Base-by-base conservation (phyloP, 92 coral and sea anemone genomes). In the Nematostella vectensis region DNA sequence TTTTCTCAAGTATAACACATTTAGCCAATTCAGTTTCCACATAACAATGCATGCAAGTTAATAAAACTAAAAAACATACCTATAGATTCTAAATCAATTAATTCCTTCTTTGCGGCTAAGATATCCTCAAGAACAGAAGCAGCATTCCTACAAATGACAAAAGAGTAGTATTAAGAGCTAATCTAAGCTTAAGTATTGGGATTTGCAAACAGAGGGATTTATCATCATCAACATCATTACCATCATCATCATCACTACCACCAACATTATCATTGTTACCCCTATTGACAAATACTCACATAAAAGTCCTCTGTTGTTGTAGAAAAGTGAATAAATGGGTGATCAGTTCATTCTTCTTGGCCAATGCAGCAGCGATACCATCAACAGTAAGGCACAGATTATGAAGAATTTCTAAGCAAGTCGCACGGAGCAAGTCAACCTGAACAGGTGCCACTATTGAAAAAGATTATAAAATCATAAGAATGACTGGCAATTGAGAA, bases 261-360 rank as follows among this genome's bases (percentile, higher is more conserved):
- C n/a, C n/a, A n/a, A n/a, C n/a, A n/a, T n/a, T n/a, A n/a, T n/a
- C n/a, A n/a, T n/a, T n/a, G n/a, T n/a, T n/a, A n/a, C n/a, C n/a
- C n/a, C n/a, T n/a, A n/a, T n/a, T n/a, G n/a, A n/a, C n/a, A n/a
- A 23, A 0, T 12, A 91, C 98, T 77, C 70, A 91, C 98, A 65
- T 48, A 55, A 76, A 85, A 0, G 80, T 70, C 52, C 52, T 70
- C 49, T 69, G 72, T 52, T 65, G 74, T 52, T 83, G 71, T 28
- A 91, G 63, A 3, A 91, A 62, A 18, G 76, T 74, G 61, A 91
- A 91, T 38, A 82, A 57, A 28, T 81, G 91, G 8, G 57, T 57
- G 29, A 91, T 66, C 31, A 91, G 74, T 45, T 77, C 83, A 47
- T 71, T 76, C 43, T 70, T 91, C 62, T 78, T 73, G 54, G 95